Base-by-base conservation (phyloP, 2,888 invertebrate genomes). In the Pterobdella sp. region DNA sequence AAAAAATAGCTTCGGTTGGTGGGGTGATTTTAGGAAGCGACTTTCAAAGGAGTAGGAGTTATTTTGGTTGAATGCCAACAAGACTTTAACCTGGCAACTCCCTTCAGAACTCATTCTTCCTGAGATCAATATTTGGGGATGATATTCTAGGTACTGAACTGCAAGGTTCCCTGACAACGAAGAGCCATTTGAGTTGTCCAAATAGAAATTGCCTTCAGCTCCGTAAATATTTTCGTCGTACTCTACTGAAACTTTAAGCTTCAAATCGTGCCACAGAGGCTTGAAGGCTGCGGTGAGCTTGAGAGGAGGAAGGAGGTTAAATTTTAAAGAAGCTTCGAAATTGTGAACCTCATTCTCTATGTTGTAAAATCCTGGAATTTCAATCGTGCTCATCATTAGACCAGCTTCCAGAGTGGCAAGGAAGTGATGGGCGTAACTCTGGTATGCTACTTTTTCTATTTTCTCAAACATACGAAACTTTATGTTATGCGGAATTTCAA, bases 381-480 rank as follows among this genome's bases (percentile, higher is more conserved):
- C 60, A 26, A 56, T 22, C 4, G n/a, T 22, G 26, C 60, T 18
- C n/a, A n/a, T n/a, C 10, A 56, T 3, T 4, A 14, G 26, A 22
- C 60, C 60, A 22, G 60, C 60, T 26, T 56, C 60, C 4, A 56
- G n/a, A 56, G 60, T 56, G 60, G 60, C n/a, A 22, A 56, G 60
- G 60, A 56, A 56, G 60, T 56, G 60, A 26, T 56, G 60, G 14
- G 10, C 4, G 60, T 56, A 56, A n/a, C n/a, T n/a, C n/a, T n/a
- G n/a, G n/a, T 56, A 26, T 22, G 4, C 3, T 22, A 3, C 4
- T 22, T 42, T 42, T 22, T 42, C 49, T 3, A 56, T 22, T 56
- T n/a, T 56, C 60, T 56, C 60, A 56, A 26, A 26, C 7, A n/a
- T 26, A 26, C 26, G n/a, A n/a, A 56, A 56, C n/a, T 56, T 56